These are phyloP conservation scores for Notodonta dromedarius DNA, from an alignment of 2,888 invertebrate species.

Conservation along the genomic window DNA sequence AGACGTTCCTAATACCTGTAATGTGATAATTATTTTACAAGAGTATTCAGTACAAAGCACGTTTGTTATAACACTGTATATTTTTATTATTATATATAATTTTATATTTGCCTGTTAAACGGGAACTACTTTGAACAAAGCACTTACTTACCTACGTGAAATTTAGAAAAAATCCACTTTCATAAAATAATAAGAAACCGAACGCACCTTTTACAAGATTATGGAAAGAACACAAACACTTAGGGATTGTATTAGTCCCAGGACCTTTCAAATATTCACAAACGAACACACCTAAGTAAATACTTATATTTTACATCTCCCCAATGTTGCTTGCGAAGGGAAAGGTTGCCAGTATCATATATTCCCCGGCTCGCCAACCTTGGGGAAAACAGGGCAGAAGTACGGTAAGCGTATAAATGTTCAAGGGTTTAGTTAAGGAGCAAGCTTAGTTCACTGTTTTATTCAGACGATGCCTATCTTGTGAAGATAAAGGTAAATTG, in stretches of 20 bases:
- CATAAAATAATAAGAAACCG: too few relatives aligned
- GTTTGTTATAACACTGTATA: too few relatives aligned
- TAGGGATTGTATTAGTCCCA: constrained; percentile 1
- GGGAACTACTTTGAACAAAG: too few relatives aligned
- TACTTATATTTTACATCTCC: constrained; percentile 23
- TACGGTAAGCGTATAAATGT: constrained; percentile 35
- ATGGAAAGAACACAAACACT: constrained; percentile 1
- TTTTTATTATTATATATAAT: too few relatives aligned
- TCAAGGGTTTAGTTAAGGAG: constrained; percentile 15
- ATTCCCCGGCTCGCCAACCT: constrained; percentile 37
- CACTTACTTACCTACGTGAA: too few relatives aligned
- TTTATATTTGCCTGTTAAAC: too few relatives aligned
- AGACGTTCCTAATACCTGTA: too few relatives aligned
- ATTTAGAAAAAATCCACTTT: too few relatives aligned
- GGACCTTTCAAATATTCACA: constrained; percentile 6
- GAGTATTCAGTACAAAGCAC: too few relatives aligned
- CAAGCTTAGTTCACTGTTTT: constrained; percentile 46
- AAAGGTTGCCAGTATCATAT: constrained; percentile 15
- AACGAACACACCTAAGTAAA: constrained; percentile 12
- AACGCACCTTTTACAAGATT: constrained; percentile 3
- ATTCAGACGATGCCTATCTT: constrained; percentile 37
- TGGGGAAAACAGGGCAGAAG: constrained; percentile 36
- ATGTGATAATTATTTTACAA: too few relatives aligned
- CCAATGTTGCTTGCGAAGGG: constrained; percentile 14
- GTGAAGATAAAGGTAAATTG: constrained; percentile 37